Conservation (phyloP, 2,888 invertebrate genomes). For the Pristionchus exspectatus region DNA sequence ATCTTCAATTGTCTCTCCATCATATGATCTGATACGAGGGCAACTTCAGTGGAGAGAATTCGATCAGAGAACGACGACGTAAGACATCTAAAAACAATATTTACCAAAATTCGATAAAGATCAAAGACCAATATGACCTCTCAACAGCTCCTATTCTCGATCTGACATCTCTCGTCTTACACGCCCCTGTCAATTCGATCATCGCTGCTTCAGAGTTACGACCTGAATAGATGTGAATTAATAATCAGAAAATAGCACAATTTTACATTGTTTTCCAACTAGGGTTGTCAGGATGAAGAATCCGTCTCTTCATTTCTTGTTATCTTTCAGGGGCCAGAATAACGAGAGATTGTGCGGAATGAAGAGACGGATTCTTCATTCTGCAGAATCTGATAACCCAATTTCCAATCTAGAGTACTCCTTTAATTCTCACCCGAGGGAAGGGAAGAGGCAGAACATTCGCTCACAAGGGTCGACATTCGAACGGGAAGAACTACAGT, state of each 20-base stretch:
- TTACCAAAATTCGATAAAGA: not conserved
- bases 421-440: not conserved
- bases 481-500: slow-evolving; percentile 4
- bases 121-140: slow-evolving; percentile 55
- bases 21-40: slow-evolving; percentile 65
- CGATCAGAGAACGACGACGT: slow-evolving; percentile 38
- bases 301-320: too few relatives aligned
- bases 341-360: too few relatives aligned
- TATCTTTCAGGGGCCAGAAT: too few relatives aligned
- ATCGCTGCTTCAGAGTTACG: slow-evolving; percentile 75
- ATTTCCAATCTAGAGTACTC: not conserved
- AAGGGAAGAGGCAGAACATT: slow-evolving; percentile 52
- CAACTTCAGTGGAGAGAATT: slow-evolving; percentile 56
- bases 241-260: too few relatives aligned
- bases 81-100: slow-evolving; percentile 17
- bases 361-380: too few relatives aligned
- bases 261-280: too few relatives aligned
- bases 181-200: slow-evolving; percentile 70
- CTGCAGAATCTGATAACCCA: too few relatives aligned
- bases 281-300: too few relatives aligned
- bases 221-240: too few relatives aligned
- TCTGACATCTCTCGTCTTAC: slow-evolving; percentile 55
- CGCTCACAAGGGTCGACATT: slow-evolving; percentile 45
- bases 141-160: slow-evolving; percentile 59
- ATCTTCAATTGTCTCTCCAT: slow-evolving; percentile 72